A percentile compares a stretch with the other conserved stretches of the same genome.
Evolutionary conservation across 2,888 invertebrate genomes (phyloP).

Genomic region (Dryobotodes eremita): DNA sequence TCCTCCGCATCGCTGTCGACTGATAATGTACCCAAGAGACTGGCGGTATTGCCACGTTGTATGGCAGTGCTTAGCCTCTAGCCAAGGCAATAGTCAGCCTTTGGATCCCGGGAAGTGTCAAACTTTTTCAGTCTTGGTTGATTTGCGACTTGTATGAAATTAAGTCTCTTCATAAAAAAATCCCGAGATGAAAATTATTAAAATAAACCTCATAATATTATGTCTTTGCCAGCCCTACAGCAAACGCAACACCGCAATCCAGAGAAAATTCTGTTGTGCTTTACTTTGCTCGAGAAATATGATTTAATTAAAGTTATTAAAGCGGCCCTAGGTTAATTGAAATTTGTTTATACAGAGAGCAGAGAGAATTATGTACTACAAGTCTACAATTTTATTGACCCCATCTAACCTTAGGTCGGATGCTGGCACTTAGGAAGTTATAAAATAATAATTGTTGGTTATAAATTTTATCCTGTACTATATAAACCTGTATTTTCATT

Average conservation of each 20-base stretch:
- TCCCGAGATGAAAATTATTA: not conserved
- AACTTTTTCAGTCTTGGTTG: no score
- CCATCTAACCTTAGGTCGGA: conserved; percentile 72
- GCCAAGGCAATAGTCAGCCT: no score
- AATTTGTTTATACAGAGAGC: conserved; percentile 84
- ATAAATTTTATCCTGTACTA: conserved; percentile 33
- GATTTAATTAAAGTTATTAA: conserved; percentile 89
- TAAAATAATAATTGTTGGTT: conserved; percentile 69
- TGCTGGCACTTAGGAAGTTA: conserved; percentile 69
- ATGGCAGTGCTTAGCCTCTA: no score
- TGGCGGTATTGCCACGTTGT: no score
- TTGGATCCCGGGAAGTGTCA: no score
- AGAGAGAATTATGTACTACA: conserved; percentile 79
- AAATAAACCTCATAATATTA: not conserved
- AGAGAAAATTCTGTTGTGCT: conserved; percentile 72
- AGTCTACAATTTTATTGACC: conserved; percentile 83
- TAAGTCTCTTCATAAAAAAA: no score
- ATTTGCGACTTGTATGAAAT: no score
- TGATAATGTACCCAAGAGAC: no score
- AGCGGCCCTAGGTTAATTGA: conserved; percentile 84
- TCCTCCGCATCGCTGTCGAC: no score
- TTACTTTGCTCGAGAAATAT: conserved; percentile 79
- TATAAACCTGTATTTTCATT: conserved; percentile 19
- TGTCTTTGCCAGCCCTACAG: conserved; percentile 74
- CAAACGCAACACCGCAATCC: conserved; percentile 73